A percentile compares a stretch with the other conserved stretches of the same genome.
phyloP scores from a whole-genome alignment of 2,797 vertebrate genomes.

The Champsocephalus gunnari region DNA sequence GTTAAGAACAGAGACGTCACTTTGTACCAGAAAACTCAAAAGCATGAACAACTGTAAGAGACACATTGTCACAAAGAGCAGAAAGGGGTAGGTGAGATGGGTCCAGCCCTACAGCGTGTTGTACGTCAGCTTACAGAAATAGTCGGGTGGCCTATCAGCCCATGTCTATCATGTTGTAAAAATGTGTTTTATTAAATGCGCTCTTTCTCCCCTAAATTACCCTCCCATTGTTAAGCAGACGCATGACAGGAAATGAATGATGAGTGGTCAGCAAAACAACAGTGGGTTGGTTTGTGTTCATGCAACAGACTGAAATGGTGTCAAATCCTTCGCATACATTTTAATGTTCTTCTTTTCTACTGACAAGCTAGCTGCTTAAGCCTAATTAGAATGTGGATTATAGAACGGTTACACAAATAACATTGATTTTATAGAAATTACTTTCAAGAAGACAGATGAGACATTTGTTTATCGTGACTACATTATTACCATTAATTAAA shows the following conservation, averaged over 20 bases:
- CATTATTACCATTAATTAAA: constrained; percentile 88
- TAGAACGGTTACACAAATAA: constrained; percentile 83
- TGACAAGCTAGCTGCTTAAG: constrained; percentile 83
- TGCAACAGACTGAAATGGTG: constrained; percentile 67
- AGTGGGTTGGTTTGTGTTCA: constrained; percentile 58
- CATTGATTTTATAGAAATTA: constrained; percentile 80
- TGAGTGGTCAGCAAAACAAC: constrained; percentile 45
- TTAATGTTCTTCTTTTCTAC: constrained; percentile 74
- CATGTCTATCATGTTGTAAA: constrained; percentile 10
- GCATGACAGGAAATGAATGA: constrained; percentile 24
- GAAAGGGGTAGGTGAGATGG: too few species aligned
- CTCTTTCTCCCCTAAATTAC: constrained; percentile 52
- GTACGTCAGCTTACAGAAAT: too few species aligned
- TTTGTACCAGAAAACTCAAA: too few species aligned
- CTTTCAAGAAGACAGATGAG: constrained; percentile 85
- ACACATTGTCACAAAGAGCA: too few species aligned
- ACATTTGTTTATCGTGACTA: constrained; percentile 88
- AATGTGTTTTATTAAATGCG: constrained; percentile 21
- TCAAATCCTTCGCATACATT: constrained; percentile 71
- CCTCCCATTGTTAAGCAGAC: constrained; percentile 5
- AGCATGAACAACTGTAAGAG: too few species aligned
- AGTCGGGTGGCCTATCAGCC: too few species aligned
- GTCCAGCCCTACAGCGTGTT: too few species aligned
- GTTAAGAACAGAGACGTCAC: too few species aligned
- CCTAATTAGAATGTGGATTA: constrained; percentile 85